Conservation (phyloP, 2,888 invertebrate genomes). For the Leptopilina myrica region DNA sequence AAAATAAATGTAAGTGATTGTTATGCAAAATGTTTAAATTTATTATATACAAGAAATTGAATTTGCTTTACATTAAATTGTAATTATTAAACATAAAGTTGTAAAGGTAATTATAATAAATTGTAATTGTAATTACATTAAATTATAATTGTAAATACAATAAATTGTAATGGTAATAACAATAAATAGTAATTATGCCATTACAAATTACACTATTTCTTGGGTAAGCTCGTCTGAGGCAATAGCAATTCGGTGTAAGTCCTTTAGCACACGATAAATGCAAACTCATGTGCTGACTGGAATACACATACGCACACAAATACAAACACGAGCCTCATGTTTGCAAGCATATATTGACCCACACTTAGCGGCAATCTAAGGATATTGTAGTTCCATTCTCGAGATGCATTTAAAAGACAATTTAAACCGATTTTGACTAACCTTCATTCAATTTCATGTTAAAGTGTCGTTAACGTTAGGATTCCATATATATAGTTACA, state of each 20-base stretch:
- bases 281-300: conserved; percentile 15
- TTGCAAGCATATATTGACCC: conserved; percentile 2
- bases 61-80: no score
- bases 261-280: neutral
- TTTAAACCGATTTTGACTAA: neutral
- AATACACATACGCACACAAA: neutral
- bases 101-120: no score
- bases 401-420: conserved; percentile 23
- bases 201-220: neutral
- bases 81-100: no score
- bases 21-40: no score
- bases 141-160: no score
- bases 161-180: no score
- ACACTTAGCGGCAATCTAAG: neutral
- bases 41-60: no score
- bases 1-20: no score
- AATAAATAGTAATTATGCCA: no score
- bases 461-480: conserved; percentile 21
- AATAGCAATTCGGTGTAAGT: neutral
- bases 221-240: neutral
- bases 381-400: neutral
- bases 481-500: neutral
- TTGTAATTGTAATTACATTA: no score
- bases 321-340: neutral
- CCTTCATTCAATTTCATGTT: conserved; percentile 15